Evolutionary conservation across 23 tunicate species (phyloP).

Genomic region (Styela clava): DNA sequence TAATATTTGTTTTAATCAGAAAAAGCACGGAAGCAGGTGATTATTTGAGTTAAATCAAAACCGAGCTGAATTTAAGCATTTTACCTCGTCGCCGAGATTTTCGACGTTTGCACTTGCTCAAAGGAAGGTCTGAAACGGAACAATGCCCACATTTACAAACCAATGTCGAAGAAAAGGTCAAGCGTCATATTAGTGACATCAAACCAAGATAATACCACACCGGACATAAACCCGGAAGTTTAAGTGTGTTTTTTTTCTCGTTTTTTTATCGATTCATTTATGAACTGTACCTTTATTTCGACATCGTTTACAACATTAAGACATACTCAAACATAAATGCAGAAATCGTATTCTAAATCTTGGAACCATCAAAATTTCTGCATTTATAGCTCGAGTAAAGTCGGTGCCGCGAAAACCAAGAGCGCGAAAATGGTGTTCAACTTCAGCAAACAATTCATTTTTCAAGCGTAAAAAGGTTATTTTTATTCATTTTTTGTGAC

Average conservation of each 20-base stretch:
- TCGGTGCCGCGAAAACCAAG: slow-evolving; percentile 16
- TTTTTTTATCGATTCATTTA: no score
- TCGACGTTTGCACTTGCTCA: slow-evolving; percentile 33
- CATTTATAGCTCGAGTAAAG: neutral
- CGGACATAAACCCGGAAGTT: neutral
- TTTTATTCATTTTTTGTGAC: no score
- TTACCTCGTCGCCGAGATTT: slow-evolving; percentile 30
- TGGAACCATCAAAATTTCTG: neutral
- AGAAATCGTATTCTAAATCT: neutral
- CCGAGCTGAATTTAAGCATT: neutral
- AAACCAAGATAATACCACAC: no score
- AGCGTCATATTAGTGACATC: neutral
- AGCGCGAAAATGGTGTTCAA: slow-evolving; percentile 20
- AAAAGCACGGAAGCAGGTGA: neutral
- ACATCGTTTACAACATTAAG: neutral
- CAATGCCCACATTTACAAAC: neutral
- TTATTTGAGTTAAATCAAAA: neutral
- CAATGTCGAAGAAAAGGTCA: neutral
- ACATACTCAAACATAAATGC: neutral
- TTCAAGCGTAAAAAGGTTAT: no score
- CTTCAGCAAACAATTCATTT: no score
- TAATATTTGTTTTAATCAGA: neutral
- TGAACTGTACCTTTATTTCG: neutral
- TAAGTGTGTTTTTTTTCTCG: no score
- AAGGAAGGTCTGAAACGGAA: slow-evolving; percentile 24